Evolutionary conservation across 2,113 vertebrate species (phyloP), one percentile per base, ranked within the genome.

Genomic region (Chauna torquata): DNA sequence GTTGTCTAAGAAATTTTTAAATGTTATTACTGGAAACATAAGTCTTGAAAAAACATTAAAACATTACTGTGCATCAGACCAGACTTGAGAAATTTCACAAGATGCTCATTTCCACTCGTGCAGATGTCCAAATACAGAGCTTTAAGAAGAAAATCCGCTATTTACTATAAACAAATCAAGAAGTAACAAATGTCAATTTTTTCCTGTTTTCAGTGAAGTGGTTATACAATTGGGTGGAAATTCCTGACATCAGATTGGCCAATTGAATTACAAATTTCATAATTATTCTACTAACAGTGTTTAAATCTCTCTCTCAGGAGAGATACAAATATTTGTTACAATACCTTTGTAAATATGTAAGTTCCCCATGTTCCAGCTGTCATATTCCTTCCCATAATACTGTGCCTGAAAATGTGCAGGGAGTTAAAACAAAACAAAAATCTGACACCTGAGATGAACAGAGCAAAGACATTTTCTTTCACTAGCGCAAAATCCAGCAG

Each of bases 311-410:
- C 28, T 52, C 42, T 75, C 28, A 44, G 45, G 1, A 62, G 17
- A 79, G 45, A 65, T 47, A 76, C 47, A 93, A 88, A 38, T 93
- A 78, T 90, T 88, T 90, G 40, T 74, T 8, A 0, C 28, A 81
- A 76, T 72, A 78, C 13, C 30, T 70, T 42, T 90, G 38, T 52
- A 96, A 93, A 95, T 59, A 94, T 9, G 94, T 64, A 90, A 57
- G 76, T 59, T 72, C 57, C 80, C 62, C 79, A n/a, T 10, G 83
- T 79, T 92, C 77, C 87, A 90, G 55, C 64, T 95, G 74, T 95
- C 90, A 96, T 78, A 76, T 28, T 77, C 34, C 74, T 96, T 95
- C 71, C 68, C 95, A 80, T 72, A 96, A 88, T 74, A 89, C 58
- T 36, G 38, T 76, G 64, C 64, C 83, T 94, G 74, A 62, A 81